Base-by-base conservation (phyloP, 1,140 invertebrate genomes). In the Plectus sambesii region DNA sequence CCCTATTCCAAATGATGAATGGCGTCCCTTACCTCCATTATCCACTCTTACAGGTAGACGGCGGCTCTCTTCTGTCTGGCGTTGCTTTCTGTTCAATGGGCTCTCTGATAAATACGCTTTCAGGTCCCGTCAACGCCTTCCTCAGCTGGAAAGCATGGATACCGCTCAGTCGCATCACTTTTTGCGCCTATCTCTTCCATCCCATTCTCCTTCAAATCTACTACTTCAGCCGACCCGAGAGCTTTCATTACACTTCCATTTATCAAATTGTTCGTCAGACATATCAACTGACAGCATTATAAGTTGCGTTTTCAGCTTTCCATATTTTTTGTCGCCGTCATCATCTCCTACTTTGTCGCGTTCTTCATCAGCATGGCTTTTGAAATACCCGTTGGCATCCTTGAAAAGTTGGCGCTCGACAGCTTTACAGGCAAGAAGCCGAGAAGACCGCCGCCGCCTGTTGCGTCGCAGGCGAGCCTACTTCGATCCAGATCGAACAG, bases 141-240 rank as follows among this genome's bases (percentile, higher is more conserved):
- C 60, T 70, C 45, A 72, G 65, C 4, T 74, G 63, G 65, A 58
- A 53, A 40, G 59, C 56, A 1, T 58, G 69, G 12, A 58, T 71
- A 8, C 69, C 70, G 0, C 58, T 72, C 5, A 69, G 64, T 23
- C 61, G 71, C 40, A 60, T 73, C 26, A 74, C 73, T 0, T 74
- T 74, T 50, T 68, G 68, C 29, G 70, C 71, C 12, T 74, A 74
- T 56, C 61, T 74, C 1, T 49, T 74, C 9, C 73, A 74, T 51
- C 73, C 73, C 2, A 57, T 72, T 9, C 53, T 74, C 40, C 63
- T 73, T 48, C 62, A 67, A 35, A 42, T 53, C 26, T 69, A 66
- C 43, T 62, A 66, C 48, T 53, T 69, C 17, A 68, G 60, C 24
- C 36, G 60, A 37, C 62, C 64, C 20, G 58, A 47, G 22, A 64